Percentiles rank a stretch among this genome's conserved stretches.
Evolutionary conservation across 2,797 vertebrate genomes (phyloP).

Genomic region (Todus mexicanus): DNA sequence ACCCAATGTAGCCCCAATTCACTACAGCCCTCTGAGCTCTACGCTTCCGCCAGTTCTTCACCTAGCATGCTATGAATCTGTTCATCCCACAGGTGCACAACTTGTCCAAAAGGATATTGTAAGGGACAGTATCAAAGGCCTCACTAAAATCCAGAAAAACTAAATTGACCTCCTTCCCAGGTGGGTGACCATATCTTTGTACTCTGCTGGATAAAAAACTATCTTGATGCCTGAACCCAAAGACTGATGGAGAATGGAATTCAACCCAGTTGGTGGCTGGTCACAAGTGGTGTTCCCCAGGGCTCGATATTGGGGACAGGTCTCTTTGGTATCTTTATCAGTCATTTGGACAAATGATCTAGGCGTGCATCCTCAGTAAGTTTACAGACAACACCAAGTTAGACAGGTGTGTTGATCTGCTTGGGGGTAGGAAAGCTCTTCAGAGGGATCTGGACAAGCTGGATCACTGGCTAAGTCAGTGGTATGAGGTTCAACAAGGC

Average conservation of each 20-base stretch:
- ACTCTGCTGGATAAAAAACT: background rate
- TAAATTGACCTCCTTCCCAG: background rate
- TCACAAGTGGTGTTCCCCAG: background rate
- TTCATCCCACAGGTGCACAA: background rate
- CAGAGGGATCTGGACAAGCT: background rate
- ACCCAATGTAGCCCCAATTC: background rate
- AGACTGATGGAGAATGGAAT: background rate
- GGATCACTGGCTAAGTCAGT: background rate
- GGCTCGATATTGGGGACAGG: background rate
- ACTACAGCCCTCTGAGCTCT: background rate
- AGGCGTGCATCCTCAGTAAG: background rate
- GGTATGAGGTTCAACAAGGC: background rate
- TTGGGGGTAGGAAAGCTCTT: background rate
- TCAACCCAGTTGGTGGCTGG: background rate
- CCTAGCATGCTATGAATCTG: rapidly evolving
- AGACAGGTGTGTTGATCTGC: background rate
- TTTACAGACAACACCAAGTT: background rate
- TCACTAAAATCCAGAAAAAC: background rate
- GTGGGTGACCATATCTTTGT: background rate
- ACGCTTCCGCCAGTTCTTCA: background rate
- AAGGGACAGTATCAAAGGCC: background rate
- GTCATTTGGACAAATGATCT: background rate
- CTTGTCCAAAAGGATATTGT: background rate
- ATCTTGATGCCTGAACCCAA: background rate
- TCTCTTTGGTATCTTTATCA: background rate